Evolutionary conservation across 2,888 invertebrate genomes (phyloP), one percentile per base, ranked within the genome.

Genomic region (Amorpha juglandis): DNA sequence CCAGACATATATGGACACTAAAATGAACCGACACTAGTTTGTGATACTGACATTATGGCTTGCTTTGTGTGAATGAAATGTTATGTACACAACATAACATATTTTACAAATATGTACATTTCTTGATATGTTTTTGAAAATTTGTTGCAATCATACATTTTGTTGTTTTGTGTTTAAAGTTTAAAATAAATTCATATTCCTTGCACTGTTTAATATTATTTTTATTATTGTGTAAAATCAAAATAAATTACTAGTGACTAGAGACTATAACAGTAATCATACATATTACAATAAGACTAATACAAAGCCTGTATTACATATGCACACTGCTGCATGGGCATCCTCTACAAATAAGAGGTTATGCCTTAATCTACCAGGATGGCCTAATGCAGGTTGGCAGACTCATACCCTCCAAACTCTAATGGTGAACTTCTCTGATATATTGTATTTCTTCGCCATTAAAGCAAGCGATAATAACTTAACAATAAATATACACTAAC

Each of bases 1-100:
- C 76, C 91, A 92, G 77, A 93, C 92, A 4, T 93, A 93, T 72
- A 90, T 93, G 83, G 87, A 93, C 71, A 81, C 84, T 55, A 91
- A 88, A 78, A 83, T 82, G 16, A 88, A 87, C 71, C 83, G 82
- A 71, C 86, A 86, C 72, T 87, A 81, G 70, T 69, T 63, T 91
- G 91, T 92, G 92, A 90, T 90, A 90, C 82, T 87, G 80, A 84
- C 76, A 71, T 76, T 83, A 68, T 70, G 68, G 70, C 67, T 42
- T 33, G 62, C 42, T 53, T 48, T 27, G 62, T 16, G 19, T 38
- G 14, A 11, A 51, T 45, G 58, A n/a, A 50, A 50, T 47, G 48
- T 48, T 67, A 45, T 67, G 68, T n/a, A n/a, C n/a, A n/a, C 42
- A 67, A 53, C 70, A 50, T 11, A 50, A 68, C 73, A 73, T 76